A percentile compares a stretch with the other conserved stretches of the same genome.
phyloP scores from a whole-genome alignment of 2,797 vertebrate genomes.

The Fringilla coelebs region DNA sequence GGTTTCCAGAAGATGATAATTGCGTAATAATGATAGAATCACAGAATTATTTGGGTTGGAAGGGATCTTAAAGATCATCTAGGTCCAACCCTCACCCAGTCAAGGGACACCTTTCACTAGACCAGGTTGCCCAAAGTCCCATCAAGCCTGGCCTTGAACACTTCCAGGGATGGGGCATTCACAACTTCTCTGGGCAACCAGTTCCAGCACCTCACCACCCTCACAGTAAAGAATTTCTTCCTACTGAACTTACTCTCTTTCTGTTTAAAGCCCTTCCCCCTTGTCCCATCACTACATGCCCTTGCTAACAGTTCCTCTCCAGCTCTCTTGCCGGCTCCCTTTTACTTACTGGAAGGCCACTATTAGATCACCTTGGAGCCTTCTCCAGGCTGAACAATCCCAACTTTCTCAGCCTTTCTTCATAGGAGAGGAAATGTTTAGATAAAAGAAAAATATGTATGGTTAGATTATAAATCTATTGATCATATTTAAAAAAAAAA shows the following conservation, averaged over 20 bases:
- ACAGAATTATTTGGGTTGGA: background rate
- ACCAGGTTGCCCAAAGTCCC: background rate
- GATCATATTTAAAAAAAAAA: fast-evolving
- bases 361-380: background rate
- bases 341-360: background rate
- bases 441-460: background rate
- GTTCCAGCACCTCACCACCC: background rate
- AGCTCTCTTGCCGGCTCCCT: background rate
- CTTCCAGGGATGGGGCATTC: background rate
- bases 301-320: background rate
- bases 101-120: background rate
- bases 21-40: background rate
- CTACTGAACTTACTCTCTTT: background rate
- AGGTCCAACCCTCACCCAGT: background rate
- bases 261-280: background rate
- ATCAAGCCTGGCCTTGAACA: background rate
- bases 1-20: background rate
- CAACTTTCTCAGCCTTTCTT: background rate
- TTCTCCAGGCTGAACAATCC: background rate
- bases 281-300: background rate
- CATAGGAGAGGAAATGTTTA: background rate
- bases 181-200: background rate
- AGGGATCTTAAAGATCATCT: background rate
- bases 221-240: background rate
- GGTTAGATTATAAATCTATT: background rate